Percentiles rank a stretch among this genome's conserved stretches.
phyloP scores from a whole-genome alignment of 64 coral and sea anemone species.

The Montipora capricornis region DNA sequence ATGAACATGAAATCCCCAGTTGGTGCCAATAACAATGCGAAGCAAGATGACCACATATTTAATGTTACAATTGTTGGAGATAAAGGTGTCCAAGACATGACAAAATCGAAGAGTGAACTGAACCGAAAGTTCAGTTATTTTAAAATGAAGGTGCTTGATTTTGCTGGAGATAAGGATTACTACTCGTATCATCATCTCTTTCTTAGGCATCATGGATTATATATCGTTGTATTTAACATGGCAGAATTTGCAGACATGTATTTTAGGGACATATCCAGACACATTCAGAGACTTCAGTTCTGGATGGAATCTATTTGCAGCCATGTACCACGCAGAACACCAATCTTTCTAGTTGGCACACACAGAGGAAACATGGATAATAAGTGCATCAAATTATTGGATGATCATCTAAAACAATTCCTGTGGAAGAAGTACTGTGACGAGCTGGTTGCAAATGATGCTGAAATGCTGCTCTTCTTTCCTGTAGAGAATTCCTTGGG shows the following conservation, averaged over 20 bases:
- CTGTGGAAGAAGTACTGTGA: constrained; percentile 50
- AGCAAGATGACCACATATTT: background rate
- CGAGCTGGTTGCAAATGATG: constrained; percentile 36
- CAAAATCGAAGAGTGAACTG: constrained; percentile 36
- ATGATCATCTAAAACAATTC: constrained; percentile 19
- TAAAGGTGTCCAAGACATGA: constrained; percentile 21
- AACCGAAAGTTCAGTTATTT: constrained; percentile 29
- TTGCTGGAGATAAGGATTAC: constrained; percentile 77
- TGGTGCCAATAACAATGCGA: background rate
- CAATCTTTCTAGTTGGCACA: constrained; percentile 73
- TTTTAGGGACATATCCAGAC: constrained; percentile 11
- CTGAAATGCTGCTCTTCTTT: constrained; percentile 42
- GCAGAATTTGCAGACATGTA: background rate
- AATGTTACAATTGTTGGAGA: background rate
- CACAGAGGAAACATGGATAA: constrained; percentile 41
- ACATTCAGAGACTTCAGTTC: constrained; percentile 36
- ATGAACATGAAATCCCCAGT: background rate
- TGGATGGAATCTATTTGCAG: constrained; percentile 61
- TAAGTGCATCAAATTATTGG: background rate
- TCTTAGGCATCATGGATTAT: constrained; percentile 51
- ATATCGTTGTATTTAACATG: constrained; percentile 74
- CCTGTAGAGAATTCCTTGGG: constrained; percentile 69
- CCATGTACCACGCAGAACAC: constrained; percentile 46
- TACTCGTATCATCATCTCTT: constrained; percentile 73
- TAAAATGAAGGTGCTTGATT: constrained; percentile 75